phyloP scores from a whole-genome alignment of 2,113 vertebrate genomes.

The Garra rufa region DNA sequence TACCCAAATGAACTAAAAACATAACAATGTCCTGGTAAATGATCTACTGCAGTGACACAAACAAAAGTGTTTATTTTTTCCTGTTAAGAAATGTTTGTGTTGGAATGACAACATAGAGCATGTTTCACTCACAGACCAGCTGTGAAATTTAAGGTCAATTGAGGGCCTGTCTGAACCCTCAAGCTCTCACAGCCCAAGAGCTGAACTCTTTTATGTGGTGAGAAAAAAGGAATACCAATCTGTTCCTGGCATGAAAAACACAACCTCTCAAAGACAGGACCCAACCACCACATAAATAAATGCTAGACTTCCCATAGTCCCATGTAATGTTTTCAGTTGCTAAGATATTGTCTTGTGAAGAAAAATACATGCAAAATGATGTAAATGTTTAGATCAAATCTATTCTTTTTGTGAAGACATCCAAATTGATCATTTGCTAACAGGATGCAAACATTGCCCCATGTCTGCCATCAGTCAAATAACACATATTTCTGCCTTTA shows the following conservation, averaged over 20 bases:
- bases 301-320: neutral
- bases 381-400: neutral
- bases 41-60: neutral
- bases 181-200: neutral
- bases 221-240: constrained; percentile 1
- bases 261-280: neutral
- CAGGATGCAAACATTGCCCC: neutral
- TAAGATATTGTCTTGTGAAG: neutral
- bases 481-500: neutral
- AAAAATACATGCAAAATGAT: neutral
- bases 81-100: neutral
- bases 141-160: neutral
- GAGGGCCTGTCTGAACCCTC: neutral
- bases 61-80: constrained; percentile 11
- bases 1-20: neutral
- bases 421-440: neutral
- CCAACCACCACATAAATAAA: neutral
- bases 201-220: constrained; percentile 27
- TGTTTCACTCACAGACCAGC: neutral
- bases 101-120: neutral
- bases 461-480: neutral
- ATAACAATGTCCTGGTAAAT: neutral
- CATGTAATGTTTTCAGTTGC: neutral
- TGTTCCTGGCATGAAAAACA: constrained; percentile 1
- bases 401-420: neutral